A percentile compares a stretch with the other conserved stretches of the same genome.
Conservation (phyloP, 2,888 invertebrate species). For the Pilophorus perplexus region DNA sequence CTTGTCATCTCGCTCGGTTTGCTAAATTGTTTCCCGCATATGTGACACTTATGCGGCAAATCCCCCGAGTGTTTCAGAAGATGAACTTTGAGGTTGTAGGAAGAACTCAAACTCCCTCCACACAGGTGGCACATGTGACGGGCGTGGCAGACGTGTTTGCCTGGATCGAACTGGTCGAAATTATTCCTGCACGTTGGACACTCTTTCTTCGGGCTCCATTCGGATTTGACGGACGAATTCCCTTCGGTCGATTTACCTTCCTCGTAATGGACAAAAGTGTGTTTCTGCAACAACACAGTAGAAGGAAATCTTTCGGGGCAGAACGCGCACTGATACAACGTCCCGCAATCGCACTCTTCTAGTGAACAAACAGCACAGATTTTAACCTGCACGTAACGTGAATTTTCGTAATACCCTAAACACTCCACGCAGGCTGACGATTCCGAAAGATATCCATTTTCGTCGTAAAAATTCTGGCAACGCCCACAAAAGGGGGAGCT, state of each 20-base stretch:
- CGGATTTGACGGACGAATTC: not conserved
- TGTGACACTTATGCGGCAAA: slow-evolving; percentile 48
- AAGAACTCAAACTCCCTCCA: slow-evolving; percentile 48
- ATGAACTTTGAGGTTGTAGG: slow-evolving; percentile 49
- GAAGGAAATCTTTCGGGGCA: slow-evolving; percentile 24
- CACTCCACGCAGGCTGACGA: slow-evolving; percentile 24
- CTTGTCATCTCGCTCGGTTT: slow-evolving; percentile 50
- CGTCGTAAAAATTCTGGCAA: slow-evolving; percentile 25
- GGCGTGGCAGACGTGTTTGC: slow-evolving; percentile 23
- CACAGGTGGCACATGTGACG: slow-evolving; percentile 43
- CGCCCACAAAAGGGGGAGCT: not conserved
- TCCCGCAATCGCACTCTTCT: slow-evolving; percentile 25
- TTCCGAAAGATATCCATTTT: slow-evolving; percentile 19
- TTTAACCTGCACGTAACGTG: not conserved
- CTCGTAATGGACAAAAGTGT: slow-evolving; percentile 33
- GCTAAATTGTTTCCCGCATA: slow-evolving; percentile 50
- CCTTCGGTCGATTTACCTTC: not conserved
- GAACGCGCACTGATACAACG: slow-evolving; percentile 25
- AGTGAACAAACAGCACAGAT: not conserved
- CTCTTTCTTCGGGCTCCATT: not conserved
- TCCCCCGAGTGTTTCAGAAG: slow-evolving; percentile 48
- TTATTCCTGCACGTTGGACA: slow-evolving; percentile 1
- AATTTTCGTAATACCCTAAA: not conserved
- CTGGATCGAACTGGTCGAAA: slow-evolving; percentile 19
- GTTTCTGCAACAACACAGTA: slow-evolving; percentile 36